Evolutionary conservation across 2,797 vertebrate species (phyloP), one percentile per base, ranked within the genome.

Genomic region (Falco concolor): DNA sequence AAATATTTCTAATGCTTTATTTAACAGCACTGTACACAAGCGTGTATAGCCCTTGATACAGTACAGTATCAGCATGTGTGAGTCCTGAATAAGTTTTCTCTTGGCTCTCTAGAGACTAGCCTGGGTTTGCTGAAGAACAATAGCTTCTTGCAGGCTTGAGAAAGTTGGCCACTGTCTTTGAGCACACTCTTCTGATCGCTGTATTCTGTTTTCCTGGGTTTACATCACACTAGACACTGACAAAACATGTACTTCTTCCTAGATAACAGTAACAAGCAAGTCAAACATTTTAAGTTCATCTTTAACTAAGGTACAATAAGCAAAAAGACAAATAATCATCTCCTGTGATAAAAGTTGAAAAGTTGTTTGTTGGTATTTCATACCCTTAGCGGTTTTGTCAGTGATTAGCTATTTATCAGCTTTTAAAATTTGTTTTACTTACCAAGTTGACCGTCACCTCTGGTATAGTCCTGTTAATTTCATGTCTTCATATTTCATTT

Each of bases 401-500:
- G 72, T 47, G 54, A 65, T 25, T 70, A 93, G 64, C 79, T 70
- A 25, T 78, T 89, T 67, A 13, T 94, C 56, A 81, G 42, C 53
- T 49, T 94, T 94, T 77, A 42, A 36, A 92, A 82, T 50, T 56
- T 54, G 7, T 65, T 85, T 70, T 38, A 53, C 49, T 76, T 84
- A 56, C 56, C 76, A 54, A 14, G 87, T 67, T 76, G 67, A 47
- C 93, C 68, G 89, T 92, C 82, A 78, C 61, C 44, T 93, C 57
- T 93, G 86, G 67, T 78, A 50, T 92, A 89, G 93, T 78, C 78
- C 92, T 90, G 63, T 72, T 90, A 86, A 89, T 96, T 96, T 94
- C 95, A 89, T 57, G 79, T 95, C 87, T 95, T 80, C 56, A 52
- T 73, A 79, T 84, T 97, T 95, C 80, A 90, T 93, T 93, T 89